phyloP scores from a whole-genome alignment of 2,113 vertebrate species.

The Pelusios castaneus region DNA sequence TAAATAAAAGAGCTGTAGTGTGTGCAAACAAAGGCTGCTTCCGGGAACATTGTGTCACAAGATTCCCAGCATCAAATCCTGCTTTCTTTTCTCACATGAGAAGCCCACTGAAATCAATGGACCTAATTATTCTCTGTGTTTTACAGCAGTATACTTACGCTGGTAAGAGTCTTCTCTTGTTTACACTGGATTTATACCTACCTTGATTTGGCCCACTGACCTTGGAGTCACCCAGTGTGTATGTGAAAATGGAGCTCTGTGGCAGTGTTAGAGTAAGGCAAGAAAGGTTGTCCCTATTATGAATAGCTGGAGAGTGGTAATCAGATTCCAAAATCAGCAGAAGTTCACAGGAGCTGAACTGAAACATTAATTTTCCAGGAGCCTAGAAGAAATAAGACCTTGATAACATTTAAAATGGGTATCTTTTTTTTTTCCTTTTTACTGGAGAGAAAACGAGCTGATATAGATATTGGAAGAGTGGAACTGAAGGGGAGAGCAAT shows the following conservation, averaged over 20 bases:
- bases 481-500: neutral
- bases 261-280: neutral
- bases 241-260: neutral
- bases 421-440: neutral
- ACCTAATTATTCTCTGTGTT: constrained; percentile 11
- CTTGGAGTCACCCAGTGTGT: neutral
- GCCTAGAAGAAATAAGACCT: neutral
- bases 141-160: neutral
- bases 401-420: constrained; percentile 2
- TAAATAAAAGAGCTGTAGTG: constrained; percentile 68
- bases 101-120: constrained; percentile 33
- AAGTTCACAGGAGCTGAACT: neutral
- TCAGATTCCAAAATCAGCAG: neutral
- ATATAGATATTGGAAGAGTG: neutral
- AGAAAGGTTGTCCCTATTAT: neutral
- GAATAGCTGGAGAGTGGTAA: neutral
- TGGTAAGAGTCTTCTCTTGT: constrained; percentile 8
- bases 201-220: neutral
- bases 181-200: neutral
- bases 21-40: constrained; percentile 75
- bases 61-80: constrained; percentile 63
- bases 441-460: neutral
- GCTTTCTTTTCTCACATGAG: constrained; percentile 8
- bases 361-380: neutral
- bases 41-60: constrained; percentile 73